phyloP scores from a whole-genome alignment of 1,140 invertebrate species.

The Coptotermes formosanus region DNA sequence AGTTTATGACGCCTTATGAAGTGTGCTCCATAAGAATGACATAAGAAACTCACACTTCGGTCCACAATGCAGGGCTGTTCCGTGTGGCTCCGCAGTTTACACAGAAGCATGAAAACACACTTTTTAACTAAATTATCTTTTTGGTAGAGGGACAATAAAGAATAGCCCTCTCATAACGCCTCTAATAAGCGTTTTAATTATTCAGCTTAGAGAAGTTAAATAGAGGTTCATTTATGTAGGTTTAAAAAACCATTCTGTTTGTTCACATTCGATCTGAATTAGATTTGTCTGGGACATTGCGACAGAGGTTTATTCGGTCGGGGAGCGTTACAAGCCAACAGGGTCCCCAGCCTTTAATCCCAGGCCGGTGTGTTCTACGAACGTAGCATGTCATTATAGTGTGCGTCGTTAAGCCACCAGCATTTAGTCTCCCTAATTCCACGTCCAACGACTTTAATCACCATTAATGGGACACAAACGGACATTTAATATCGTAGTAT shows the following conservation, averaged over 20 bases:
- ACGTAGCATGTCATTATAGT: not conserved
- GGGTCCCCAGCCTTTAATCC: not conserved
- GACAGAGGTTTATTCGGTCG: not conserved
- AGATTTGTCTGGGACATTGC: not conserved
- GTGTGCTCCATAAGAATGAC: no score
- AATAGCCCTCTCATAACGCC: not conserved
- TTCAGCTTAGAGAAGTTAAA: not conserved
- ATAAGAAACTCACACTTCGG: no score
- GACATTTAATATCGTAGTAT: not conserved
- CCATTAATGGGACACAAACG: constrained; percentile 11
- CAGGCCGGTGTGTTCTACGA: not conserved
- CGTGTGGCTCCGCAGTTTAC: no score
- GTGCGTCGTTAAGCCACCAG: not conserved
- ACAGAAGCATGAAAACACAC: no score
- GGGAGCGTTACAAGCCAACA: not conserved
- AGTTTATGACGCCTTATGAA: no score
- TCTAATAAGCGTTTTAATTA: not conserved
- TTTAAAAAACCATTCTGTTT: not conserved
- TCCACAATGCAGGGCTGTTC: no score
- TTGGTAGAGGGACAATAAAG: not conserved
- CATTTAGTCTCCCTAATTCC: not conserved
- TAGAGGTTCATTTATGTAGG: not conserved
- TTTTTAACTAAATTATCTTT: no score
- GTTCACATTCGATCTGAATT: not conserved
- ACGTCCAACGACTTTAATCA: not conserved